phyloP scores from a whole-genome alignment of 1,140 invertebrate genomes.

The Dreissena rostriformis region DNA sequence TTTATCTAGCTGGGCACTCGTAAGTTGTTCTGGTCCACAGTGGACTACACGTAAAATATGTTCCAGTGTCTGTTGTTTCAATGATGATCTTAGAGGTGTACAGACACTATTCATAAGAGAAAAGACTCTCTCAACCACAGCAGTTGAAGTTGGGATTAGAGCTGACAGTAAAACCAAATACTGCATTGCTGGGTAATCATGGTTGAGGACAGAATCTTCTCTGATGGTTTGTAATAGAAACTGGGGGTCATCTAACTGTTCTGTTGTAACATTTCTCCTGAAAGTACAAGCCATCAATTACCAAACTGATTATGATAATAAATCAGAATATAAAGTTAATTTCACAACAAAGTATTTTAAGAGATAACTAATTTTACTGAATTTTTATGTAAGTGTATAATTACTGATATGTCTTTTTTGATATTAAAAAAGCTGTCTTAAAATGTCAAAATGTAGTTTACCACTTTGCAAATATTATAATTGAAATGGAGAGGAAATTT shows the following conservation, averaged over 20 bases:
- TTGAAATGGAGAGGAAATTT: no score
- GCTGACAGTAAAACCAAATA: not conserved
- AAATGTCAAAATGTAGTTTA: no score
- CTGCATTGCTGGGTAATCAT: not conserved
- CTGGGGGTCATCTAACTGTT: constrained; percentile 3
- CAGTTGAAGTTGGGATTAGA: constrained; percentile 8
- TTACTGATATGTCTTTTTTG: no score
- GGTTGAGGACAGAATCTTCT: not conserved
- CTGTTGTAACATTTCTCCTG: not conserved
- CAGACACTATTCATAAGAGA: constrained; percentile 8
- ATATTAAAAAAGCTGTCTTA: no score
- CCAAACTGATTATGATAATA: no score
- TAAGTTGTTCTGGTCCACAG: not conserved
- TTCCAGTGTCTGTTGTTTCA: not conserved
- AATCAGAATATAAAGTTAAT: no score
- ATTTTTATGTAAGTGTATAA: no score
- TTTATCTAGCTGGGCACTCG: not conserved
- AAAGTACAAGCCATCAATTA: no score
- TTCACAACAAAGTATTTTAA: no score
- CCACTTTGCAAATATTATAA: no score
- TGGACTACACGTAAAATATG: not conserved
- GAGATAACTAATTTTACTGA: no score
- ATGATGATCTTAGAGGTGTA: not conserved
- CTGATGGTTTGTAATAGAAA: not conserved
- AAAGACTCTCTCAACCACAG: not conserved